These are phyloP conservation scores for Strigamia transsilvanica DNA, from an alignment of 2,888 invertebrate genomes.

Conservation along the genomic window DNA sequence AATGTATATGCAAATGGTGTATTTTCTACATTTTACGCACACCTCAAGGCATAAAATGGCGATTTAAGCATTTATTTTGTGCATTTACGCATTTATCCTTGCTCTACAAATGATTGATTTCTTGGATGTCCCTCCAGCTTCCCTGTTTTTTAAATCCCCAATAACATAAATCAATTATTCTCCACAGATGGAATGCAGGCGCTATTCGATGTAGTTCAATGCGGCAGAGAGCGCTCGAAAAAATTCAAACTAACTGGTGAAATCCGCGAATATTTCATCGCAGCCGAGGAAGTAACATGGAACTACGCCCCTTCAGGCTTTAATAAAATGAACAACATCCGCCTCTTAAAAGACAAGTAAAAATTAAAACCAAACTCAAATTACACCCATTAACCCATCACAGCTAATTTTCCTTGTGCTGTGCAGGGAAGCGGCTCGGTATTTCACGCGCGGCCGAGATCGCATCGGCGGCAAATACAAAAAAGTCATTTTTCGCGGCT, in stretches of 20 bases:
- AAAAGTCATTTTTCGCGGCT: constrained; percentile 57
- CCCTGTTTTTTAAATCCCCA: too few species aligned
- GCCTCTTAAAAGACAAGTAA: constrained; percentile 52
- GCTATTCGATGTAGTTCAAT: constrained; percentile 56
- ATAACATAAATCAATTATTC: background rate
- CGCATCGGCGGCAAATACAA: constrained; percentile 57
- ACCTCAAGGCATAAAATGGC: too few species aligned
- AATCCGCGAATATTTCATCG: constrained; percentile 55
- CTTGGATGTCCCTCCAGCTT: too few species aligned
- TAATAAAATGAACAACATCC: constrained; percentile 54
- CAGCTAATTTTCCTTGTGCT: background rate
- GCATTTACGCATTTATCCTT: too few species aligned
- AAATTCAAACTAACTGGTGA: background rate
- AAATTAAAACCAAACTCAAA: background rate
- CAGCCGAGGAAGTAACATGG: constrained; percentile 57
- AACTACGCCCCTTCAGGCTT: constrained; percentile 57
- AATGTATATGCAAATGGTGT: too few species aligned
- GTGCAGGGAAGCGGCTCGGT: background rate
- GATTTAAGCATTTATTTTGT: too few species aligned
- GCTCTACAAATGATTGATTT: too few species aligned
- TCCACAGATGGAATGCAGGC: constrained; percentile 57
- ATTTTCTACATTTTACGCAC: too few species aligned
- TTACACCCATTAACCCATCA: background rate
- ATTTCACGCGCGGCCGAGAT: constrained; percentile 20
- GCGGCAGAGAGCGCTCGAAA: background rate